Evolutionary conservation across 2,888 invertebrate genomes (phyloP), one percentile per base, ranked within the genome.

Genomic region (Eristalis pertinax): DNA sequence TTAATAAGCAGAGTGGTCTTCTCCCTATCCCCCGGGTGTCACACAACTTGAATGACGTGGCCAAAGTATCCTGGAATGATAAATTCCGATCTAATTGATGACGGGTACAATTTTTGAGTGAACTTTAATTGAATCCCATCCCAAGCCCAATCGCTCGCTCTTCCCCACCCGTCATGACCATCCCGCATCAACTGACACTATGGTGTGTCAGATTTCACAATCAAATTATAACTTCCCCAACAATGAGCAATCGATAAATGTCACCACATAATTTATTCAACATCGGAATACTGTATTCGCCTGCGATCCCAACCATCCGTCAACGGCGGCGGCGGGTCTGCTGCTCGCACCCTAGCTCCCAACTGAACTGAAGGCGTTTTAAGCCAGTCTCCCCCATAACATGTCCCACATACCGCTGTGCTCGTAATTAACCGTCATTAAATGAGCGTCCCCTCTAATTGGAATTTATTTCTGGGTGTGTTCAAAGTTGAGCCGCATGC

Each of bases 381-480:
- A 19, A 8, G 8, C 19, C 7, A 7, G 50, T n/a, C 19, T 50
- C 50, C 10, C 50, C 50, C 26, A 19, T 8, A 50, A n/a, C 2
- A 8, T 50, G 19, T 7, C 50, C 50, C 50, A 19, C 50, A 50
- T 50, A 50, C 19, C 19, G 50, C 50, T 50, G 8, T 8, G 50
- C 50, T 50, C 7, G 19, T 50, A 50, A 50, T 50, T 50, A 50
- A 50, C 50, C 50, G 50, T n/a, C 50, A 50, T 50, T 50, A 19
- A 19, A n/a, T 19, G 19, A n/a, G 50, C 19, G 50, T 50, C 50
- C 8, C 50, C 19, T 38, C 24, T 64, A 70, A 78, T 70, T 78
- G 73, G 62, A 79, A 79, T 72, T 67, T 67, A 73, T 79, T 73
- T 67, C 43, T 43, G 32, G 35, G 72, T 50, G 50, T 4, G 58